These are phyloP conservation scores for Drosophila parvula DNA, from an alignment of 1,140 invertebrate genomes.

Conservation along the genomic window DNA sequence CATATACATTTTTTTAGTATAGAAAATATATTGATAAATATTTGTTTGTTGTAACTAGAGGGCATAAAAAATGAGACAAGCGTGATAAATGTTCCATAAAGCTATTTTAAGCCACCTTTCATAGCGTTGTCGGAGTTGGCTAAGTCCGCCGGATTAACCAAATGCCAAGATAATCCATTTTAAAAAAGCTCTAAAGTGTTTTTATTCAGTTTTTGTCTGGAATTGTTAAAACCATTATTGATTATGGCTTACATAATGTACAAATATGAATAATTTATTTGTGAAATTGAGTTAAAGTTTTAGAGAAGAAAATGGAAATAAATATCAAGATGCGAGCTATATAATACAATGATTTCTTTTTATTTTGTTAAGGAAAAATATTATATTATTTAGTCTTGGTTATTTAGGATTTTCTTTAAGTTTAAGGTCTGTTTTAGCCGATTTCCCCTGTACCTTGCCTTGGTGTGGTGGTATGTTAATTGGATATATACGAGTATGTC, in stretches of 20 bases:
- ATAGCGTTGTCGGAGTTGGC: not conserved
- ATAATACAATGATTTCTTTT: no score
- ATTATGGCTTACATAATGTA: not conserved
- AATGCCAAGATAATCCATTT: constrained; percentile 22
- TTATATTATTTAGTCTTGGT: no score
- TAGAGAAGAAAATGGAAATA: no score
- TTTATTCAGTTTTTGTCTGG: no score
- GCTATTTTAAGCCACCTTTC: constrained; percentile 4
- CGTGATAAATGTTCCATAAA: constrained; percentile 3
- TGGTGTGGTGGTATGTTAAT: constrained; percentile 4
- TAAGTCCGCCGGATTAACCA: constrained; percentile 5
- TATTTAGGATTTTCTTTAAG: no score
- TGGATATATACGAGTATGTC: constrained; percentile 1
- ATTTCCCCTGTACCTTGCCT: not conserved
- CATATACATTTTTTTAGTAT: no score
- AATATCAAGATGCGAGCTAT: no score
- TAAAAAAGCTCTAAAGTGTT: not conserved
- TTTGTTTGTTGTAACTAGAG: not conserved
- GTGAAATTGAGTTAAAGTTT: not conserved
- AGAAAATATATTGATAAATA: no score
- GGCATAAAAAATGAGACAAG: not conserved
- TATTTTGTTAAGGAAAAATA: no score
- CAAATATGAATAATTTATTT: no score
- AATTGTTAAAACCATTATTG: not conserved
- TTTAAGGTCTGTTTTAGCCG: no score